Evolutionary conservation across 2,113 vertebrate species (phyloP).

Genomic region (Morone saxatilis): DNA sequence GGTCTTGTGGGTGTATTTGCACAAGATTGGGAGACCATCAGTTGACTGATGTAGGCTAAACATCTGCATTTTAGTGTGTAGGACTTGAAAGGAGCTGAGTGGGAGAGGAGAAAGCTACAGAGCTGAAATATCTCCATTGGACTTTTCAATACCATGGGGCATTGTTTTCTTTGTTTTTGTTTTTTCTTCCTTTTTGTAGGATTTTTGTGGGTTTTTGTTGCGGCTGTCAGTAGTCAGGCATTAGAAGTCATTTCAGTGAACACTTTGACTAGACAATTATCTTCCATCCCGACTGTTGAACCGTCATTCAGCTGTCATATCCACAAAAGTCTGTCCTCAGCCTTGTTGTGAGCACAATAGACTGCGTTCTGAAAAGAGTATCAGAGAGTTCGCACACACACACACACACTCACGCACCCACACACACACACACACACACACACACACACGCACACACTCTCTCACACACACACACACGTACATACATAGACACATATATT

Average conservation of each 20-base stretch:
- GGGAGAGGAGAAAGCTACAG: constrained; percentile 15
- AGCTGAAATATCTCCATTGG: constrained; percentile 45
- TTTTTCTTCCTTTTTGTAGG: constrained; percentile 15
- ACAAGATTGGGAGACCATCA: too few species aligned
- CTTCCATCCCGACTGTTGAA: constrained; percentile 58
- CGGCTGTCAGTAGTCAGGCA: constrained; percentile 68
- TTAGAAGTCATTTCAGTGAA: constrained; percentile 68
- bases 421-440: constrained; percentile 6
- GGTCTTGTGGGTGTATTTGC: too few species aligned
- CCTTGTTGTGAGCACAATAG: constrained; percentile 67
- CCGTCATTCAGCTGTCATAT: constrained; percentile 75
- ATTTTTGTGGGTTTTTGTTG: constrained; percentile 59
- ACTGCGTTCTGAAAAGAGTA: constrained; percentile 59
- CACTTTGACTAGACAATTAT: constrained; percentile 71
- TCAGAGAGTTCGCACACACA: constrained; percentile 22
- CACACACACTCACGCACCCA: constrained; percentile 5
- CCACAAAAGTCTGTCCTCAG: constrained; percentile 73
- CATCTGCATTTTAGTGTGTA: constrained; percentile 13
- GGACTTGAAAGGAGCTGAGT: constrained; percentile 31
- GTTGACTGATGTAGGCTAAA: not conserved
- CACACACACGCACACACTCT: constrained; percentile 13
- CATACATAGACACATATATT: constrained; percentile 10
- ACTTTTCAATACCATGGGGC: constrained; percentile 46
- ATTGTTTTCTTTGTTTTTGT: constrained; percentile 46
- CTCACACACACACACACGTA: constrained; percentile 6